Percentiles rank a stretch among this genome's conserved stretches.
These are phyloP conservation scores for Drosophila jambulina DNA, from an alignment of 1,140 invertebrate genomes.

Conservation along the genomic window DNA sequence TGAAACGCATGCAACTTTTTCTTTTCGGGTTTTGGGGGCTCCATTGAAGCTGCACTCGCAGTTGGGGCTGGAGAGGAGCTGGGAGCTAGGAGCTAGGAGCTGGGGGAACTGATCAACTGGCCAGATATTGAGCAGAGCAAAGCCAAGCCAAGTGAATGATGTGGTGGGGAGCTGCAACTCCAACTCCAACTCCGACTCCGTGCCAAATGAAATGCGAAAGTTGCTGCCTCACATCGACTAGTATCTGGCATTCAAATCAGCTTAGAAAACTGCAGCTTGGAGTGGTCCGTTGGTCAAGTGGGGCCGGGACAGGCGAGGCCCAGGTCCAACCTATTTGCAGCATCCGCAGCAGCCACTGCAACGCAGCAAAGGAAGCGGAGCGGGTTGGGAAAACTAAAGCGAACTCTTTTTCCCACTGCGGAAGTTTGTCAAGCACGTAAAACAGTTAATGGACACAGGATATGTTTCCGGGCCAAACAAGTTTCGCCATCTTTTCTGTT, in stretches of 20 bases:
- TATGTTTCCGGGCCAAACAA: slow-evolving; percentile 75
- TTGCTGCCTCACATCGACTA: slow-evolving; percentile 53
- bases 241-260: slow-evolving; percentile 82
- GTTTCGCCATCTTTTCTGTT: slow-evolving; percentile 39
- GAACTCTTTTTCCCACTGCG: slow-evolving; percentile 45
- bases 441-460: slow-evolving; percentile 83
- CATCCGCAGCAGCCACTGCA: slow-evolving; percentile 57
- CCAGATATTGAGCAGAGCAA: slow-evolving; percentile 60
- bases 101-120: slow-evolving; percentile 66
- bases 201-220: slow-evolving; percentile 78
- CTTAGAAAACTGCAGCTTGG: slow-evolving; percentile 67
- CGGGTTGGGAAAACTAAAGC: slow-evolving; percentile 46
- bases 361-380: slow-evolving; percentile 41
- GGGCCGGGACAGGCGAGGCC: slow-evolving; percentile 30
- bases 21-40: slow-evolving; percentile 50
- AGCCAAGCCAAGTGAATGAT: slow-evolving; percentile 54
- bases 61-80: slow-evolving; percentile 4
- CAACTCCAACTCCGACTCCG: neutral
- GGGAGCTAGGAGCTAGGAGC: slow-evolving; percentile 8
- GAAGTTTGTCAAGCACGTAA: slow-evolving; percentile 78
- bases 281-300: slow-evolving; percentile 32
- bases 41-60: neutral
- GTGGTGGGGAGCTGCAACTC: slow-evolving; percentile 40
- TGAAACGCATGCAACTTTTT: slow-evolving; percentile 72
- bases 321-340: slow-evolving; percentile 66